Evolutionary conservation across 2,888 invertebrate species (phyloP), one percentile per base, ranked within the genome.

Genomic region (Clanis bilineata): DNA sequence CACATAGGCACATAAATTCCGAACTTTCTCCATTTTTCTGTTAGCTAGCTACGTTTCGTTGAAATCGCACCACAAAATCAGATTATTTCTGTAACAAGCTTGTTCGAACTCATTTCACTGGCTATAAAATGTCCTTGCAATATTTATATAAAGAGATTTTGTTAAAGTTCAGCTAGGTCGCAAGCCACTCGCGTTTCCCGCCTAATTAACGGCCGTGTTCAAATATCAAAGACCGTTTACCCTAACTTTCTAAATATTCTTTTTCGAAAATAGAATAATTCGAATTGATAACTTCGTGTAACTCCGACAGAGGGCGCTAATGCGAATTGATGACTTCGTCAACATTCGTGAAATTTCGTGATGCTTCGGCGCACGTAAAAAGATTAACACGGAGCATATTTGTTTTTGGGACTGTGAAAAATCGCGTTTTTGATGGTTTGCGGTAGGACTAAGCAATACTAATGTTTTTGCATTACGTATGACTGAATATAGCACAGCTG

Each of bases 351-450:
- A 54, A 54, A 43, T 39, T 43, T 32, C 32, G 39, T 45, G 32
- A 70, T 65, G 70, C 73, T 77, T 64, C 69, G 68, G 69, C 70
- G 64, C 66, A 67, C 76, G 78, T 81, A 81, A 81, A 81, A 79
- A 77, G 76, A 80, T 84, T 86, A 75, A 66, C 74, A 82, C 79
- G 83, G 80, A 79, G 77, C 69, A 84, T 86, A 87, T 87, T 89
- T 86, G 83, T 85, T 86, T 87, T 87, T 85, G 74, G 18, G 77
- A 83, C 82, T 89, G 88, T 92, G 90, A 91, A 91, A 85, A 91
- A 92, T 92, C 77, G 82, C 76, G 80, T 88, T 90, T 85, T 78
- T 65, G 83, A 77, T 79, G 86, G 86, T 87, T 79, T 85, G 90
- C 79, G 89, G 89, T 86, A 62, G 69, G 77, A 80, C 79, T 87